Conservation (phyloP, 2,797 vertebrate species). For the Numenius phaeopus region DNA sequence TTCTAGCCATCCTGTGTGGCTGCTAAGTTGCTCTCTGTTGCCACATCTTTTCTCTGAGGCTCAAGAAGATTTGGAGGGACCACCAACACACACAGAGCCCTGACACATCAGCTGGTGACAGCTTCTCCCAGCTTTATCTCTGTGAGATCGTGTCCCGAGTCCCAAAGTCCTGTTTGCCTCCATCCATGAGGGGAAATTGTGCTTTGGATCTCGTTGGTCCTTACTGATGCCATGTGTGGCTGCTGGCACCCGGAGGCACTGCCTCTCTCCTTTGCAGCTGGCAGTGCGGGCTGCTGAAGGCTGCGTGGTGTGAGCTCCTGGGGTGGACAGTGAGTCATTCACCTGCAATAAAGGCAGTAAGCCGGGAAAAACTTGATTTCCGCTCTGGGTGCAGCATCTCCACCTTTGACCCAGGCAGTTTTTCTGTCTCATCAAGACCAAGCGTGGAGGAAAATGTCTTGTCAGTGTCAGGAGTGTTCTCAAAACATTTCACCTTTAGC, state of each 20-base stretch:
- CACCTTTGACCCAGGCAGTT: background rate
- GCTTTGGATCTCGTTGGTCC: background rate
- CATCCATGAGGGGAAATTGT: background rate
- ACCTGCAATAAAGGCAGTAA: background rate
- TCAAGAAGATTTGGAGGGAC: background rate
- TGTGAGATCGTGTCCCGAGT: rapidly evolving
- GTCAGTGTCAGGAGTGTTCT: background rate
- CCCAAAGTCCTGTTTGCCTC: background rate
- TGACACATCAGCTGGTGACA: background rate
- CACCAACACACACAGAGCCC: rapidly evolving
- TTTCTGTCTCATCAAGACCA: background rate
- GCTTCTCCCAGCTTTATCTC: background rate
- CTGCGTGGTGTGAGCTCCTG: background rate
- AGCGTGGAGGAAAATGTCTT: background rate
- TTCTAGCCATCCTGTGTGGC: background rate
- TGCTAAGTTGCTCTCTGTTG: background rate
- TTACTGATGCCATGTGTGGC: background rate
- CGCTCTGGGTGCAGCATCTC: background rate
- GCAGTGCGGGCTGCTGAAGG: background rate
- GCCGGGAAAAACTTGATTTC: background rate
- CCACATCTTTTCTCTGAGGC: background rate
- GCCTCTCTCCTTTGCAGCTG: background rate
- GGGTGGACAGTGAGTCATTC: background rate
- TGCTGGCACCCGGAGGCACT: background rate
- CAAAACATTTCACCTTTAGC: background rate